Evolutionary conservation across 2,797 vertebrate species (phyloP), one percentile per base, ranked within the genome.

Genomic region (Neosalanx taihuensis): DNA sequence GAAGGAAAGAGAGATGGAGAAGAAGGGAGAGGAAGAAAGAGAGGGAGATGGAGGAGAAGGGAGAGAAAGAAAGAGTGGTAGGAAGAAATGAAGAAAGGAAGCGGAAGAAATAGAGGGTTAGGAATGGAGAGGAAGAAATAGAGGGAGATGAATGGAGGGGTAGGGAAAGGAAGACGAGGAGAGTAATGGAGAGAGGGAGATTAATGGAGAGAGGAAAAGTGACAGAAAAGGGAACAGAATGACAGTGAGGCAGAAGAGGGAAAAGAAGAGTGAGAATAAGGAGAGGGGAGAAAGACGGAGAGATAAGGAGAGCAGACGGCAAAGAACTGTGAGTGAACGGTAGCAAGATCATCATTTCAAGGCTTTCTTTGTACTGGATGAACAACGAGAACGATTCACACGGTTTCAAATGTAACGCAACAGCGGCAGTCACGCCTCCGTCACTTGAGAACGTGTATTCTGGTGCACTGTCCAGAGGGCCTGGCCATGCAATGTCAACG

Each of bases 401-500:
- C 10, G 23, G 58, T 60, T 23, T 17, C 10, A 60, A 60, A 60
- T 60, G 23, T 29, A 23, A 30, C 23, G 58, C 29, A 60, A 60
- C 10, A 26, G 23, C 12, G 3, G n/a, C 4, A 12, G 23, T 51
- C 49, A 51, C 9, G 20, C 9, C 35, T 37, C 57, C 20, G 18
- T 20, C 5, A 59, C 20, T 9, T 20, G 57, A n/a, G 20, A 6
- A 59, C 57, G 6, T 60, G 20, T 12, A 10, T 26, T 26, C 20
- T 60, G 58, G 10, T 18, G 6, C 12, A 17, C 17, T 53, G 51
- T 53, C 51, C 70, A 79, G 58, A 61, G 6, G n/a, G 73, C 30
- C 69, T 46, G 51, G 20, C 10, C 81, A 81, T 81, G 81, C 79
- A 79, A 35, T 3, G n/a, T 58, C 57, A 74, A 81, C 80, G 81